Evolutionary conservation across 2,888 invertebrate species (phyloP).

Genomic region (Cyaniris semiargus): DNA sequence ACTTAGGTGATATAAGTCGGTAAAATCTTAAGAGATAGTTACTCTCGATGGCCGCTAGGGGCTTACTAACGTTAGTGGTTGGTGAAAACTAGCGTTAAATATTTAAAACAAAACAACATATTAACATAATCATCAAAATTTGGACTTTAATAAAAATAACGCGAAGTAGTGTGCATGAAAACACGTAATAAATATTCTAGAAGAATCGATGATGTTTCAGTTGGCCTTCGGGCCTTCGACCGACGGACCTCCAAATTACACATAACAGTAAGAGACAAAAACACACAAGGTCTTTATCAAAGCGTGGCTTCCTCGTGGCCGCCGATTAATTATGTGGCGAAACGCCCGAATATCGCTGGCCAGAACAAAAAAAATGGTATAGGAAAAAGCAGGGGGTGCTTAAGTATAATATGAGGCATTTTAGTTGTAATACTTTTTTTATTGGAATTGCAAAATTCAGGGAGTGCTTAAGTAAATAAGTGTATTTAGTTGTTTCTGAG

Average conservation of each 20-base stretch:
- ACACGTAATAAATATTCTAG: neutral
- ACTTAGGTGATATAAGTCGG: too few relatives aligned
- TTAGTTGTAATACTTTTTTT: too few relatives aligned
- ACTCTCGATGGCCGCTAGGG: neutral
- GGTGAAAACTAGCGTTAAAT: neutral
- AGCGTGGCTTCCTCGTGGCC: conserved; percentile 36
- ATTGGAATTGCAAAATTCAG: too few relatives aligned
- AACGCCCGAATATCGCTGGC: neutral
- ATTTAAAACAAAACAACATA: neutral
- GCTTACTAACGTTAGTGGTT: neutral
- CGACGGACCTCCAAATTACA: conserved; percentile 79
- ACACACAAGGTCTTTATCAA: conserved; percentile 52
- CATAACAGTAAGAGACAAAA: conserved; percentile 75
- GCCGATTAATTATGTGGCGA: conserved; percentile 13
- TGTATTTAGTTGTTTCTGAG: too few relatives aligned
- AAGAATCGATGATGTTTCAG: conserved; percentile 18
- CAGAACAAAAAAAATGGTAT: neutral
- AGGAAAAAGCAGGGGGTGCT: too few relatives aligned
- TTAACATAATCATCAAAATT: neutral
- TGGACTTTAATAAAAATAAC: neutral
- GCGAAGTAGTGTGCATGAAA: neutral
- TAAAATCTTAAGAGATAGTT: too few relatives aligned
- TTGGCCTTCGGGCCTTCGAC: conserved; percentile 54
- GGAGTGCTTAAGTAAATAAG: too few relatives aligned
- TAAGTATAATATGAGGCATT: too few relatives aligned